Conservation (phyloP, 2,888 invertebrate genomes). For the Trichopoda pennipes region DNA sequence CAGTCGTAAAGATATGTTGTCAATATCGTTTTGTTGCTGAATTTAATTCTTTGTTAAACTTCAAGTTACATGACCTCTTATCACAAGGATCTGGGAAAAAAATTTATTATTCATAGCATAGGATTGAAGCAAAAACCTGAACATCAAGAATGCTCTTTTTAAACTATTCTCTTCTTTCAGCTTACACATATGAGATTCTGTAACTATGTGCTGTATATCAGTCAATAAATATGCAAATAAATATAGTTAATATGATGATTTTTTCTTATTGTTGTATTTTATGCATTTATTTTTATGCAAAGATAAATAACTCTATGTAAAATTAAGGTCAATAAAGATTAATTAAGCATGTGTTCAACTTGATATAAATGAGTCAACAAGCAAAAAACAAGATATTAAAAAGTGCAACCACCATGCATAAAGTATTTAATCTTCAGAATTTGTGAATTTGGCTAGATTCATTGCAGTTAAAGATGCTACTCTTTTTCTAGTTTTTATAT, state of each 20-base stretch:
- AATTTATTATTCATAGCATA: too few species aligned
- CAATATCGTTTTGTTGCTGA: too few species aligned
- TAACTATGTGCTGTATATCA: too few species aligned
- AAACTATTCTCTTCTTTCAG: too few species aligned
- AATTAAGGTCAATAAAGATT: slow-evolving; percentile 56
- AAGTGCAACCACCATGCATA: slow-evolving; percentile 1
- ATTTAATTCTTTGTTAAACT: too few species aligned
- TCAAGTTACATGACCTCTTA: too few species aligned
- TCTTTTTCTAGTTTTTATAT: slow-evolving; percentile 12
- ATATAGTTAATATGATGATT: too few species aligned
- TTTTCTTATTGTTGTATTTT: background rate
- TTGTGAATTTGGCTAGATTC: slow-evolving; percentile 24
- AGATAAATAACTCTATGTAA: background rate
- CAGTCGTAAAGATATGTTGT: too few species aligned
- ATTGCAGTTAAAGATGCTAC: background rate
- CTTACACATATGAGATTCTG: too few species aligned
- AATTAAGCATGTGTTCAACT: slow-evolving; percentile 59
- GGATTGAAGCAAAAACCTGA: background rate
- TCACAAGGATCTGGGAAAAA: too few species aligned
- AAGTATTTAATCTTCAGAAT: slow-evolving; percentile 26
- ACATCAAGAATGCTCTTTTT: too few species aligned
- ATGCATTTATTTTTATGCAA: slow-evolving; percentile 21
- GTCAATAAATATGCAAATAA: too few species aligned
- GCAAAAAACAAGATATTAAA: slow-evolving; percentile 1
- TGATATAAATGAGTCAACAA: slow-evolving; percentile 6